A percentile compares a stretch with the other conserved stretches of the same genome.
phyloP scores from a whole-genome alignment of 2,797 vertebrate species.

The Euthynnus affinis region DNA sequence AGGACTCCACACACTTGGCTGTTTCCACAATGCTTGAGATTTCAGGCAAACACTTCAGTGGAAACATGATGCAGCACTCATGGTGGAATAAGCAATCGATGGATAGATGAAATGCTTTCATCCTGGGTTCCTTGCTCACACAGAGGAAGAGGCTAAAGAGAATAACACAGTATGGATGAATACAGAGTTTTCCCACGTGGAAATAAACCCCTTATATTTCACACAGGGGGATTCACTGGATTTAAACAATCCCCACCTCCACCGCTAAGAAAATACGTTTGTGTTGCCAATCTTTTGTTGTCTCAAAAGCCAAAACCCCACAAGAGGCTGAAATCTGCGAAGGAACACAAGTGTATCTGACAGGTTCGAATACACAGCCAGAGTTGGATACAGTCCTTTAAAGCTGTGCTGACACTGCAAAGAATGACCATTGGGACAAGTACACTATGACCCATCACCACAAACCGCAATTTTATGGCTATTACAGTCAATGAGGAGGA shows the following conservation, averaged over 20 bases:
- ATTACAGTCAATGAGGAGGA: conserved; percentile 52
- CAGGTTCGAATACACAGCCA: conserved; percentile 27
- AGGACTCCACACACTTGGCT: conserved; percentile 58
- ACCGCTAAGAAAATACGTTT: conserved; percentile 31
- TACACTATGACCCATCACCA: conserved; percentile 45
- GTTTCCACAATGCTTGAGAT: conserved; percentile 63
- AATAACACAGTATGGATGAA: conserved; percentile 56
- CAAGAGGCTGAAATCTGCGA: conserved; percentile 19
- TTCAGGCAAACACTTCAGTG: conserved; percentile 67
- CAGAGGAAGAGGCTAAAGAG: conserved; percentile 52
- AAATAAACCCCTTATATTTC: conserved; percentile 68
- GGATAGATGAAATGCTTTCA: conserved; percentile 64
- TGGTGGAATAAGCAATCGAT: conserved; percentile 59
- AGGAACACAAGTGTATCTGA: conserved; percentile 33
- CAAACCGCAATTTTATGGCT: conserved; percentile 62
- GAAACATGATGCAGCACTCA: conserved; percentile 61
- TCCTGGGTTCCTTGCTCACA: conserved; percentile 42
- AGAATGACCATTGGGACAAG: conserved; percentile 49
- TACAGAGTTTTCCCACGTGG: conserved; percentile 48
- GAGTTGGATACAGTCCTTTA: conserved; percentile 32
- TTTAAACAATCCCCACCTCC: conserved; percentile 49
- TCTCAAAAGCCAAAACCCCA: conserved; percentile 37
- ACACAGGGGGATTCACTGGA: conserved; percentile 45
- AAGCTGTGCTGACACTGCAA: conserved; percentile 61
- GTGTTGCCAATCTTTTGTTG: conserved; percentile 40